A percentile compares a stretch with the other conserved stretches of the same genome.
Evolutionary conservation across 2,888 invertebrate genomes (phyloP).

Genomic region (Tortricodes alternella): DNA sequence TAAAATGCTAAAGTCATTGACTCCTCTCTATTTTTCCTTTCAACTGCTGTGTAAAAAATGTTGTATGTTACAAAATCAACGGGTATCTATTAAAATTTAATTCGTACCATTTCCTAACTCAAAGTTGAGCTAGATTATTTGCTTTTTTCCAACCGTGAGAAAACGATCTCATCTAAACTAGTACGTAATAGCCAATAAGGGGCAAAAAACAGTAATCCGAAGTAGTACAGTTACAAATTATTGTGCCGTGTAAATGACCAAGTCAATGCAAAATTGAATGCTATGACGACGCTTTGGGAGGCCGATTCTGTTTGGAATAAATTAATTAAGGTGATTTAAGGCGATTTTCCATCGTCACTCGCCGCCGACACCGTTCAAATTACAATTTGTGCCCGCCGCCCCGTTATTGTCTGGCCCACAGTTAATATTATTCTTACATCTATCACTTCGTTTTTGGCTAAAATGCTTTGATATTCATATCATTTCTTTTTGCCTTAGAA

Average conservation of each 20-base stretch:
- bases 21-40: too few relatives aligned
- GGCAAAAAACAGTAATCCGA: slow-evolving; percentile 68
- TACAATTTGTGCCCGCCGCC: slow-evolving; percentile 59
- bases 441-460: not conserved
- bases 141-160: slow-evolving; percentile 73
- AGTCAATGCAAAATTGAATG: slow-evolving; percentile 78
- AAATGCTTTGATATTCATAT: not conserved
- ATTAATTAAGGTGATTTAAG: slow-evolving; percentile 77
- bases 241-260: slow-evolving; percentile 79
- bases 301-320: slow-evolving; percentile 76
- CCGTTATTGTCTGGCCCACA: slow-evolving; percentile 49
- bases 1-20: too few relatives aligned
- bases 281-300: slow-evolving; percentile 65
- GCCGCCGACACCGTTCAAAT: slow-evolving; percentile 67
- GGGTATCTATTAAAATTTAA: not conserved
- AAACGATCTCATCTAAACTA: slow-evolving; percentile 52
- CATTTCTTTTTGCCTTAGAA: too few relatives aligned
- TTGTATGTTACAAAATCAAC: not conserved
- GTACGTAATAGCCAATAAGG: slow-evolving; percentile 46
- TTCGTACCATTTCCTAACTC: slow-evolving; percentile 44
- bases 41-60: too few relatives aligned
- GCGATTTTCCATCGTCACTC: slow-evolving; percentile 67
- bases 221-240: slow-evolving; percentile 76
- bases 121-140: slow-evolving; percentile 53
- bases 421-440: slow-evolving; percentile 16